Evolutionary conservation across 2,113 vertebrate species (phyloP), one percentile per base, ranked within the genome.

Genomic region (Neotoma lepida): DNA sequence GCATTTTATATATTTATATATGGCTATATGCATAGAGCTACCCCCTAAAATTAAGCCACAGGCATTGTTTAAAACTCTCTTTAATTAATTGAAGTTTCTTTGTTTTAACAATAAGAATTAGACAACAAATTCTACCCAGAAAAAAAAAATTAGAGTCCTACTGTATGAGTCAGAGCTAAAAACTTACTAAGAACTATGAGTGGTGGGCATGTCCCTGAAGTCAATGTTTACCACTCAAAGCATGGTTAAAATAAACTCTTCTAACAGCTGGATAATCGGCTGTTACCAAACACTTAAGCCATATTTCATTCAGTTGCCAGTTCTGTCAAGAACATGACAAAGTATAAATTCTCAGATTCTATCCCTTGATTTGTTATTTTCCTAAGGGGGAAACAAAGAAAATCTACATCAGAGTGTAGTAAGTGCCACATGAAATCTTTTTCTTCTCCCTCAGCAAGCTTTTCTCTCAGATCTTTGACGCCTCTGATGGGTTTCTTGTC

Each of bases 41-140:
- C 4, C 7, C 22, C 46, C 20, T 56, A 88, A 92, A 86, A 87
- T 44, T 61, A 81, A 87, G 84, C 20, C 63, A 46, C 9, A 54
- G 24, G 12, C 4, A 51, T 0, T 93, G 51, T 54, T 94, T 90
- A 94, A 88, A 96, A 95, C 35, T 68, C 39, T 95, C 54, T 88
- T 54, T 68, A 78, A 41, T 56, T 51, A 70, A 28, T 82, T 91
- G 93, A 94, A 73, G 81, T 33, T 85, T 44, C 41, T 30, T 73
- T 76, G 56, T 89, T 89, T 63, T 89, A 94, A 96, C 51, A 77
- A 26, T 35, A 76, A 90, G 35, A 30, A 84, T 89, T 61, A 64
- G 3, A 84, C 5, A 66, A 89, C n/a, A 91, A 90, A 91, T 41
- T 74, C 64, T 86, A 90, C 54, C 39, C 93, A 86, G 51, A 70